Base-by-base conservation (phyloP, 2,113 vertebrate species). In the Saccopteryx bilineata region DNA sequence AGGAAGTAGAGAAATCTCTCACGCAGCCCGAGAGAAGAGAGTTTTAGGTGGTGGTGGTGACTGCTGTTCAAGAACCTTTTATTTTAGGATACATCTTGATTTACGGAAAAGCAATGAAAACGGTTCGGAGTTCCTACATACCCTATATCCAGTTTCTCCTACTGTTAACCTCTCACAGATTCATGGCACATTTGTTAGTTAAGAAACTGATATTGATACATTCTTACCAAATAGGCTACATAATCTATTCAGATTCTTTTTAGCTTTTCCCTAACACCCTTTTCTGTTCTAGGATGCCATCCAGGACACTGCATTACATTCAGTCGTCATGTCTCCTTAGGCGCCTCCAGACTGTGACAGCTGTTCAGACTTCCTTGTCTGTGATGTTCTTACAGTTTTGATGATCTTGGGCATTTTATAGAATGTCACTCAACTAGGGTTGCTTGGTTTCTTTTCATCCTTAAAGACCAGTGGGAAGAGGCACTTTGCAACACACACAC, bases 141-240 rank as follows among this genome's bases (percentile, higher is more conserved):
- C 28, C 13, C 39, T n/a, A 31, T 65, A 12, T 2, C n/a, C 33
- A 58, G 52, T 19, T 10, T 7, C 24, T 58, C 24, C 48, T 17
- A 4, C 2, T 2, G 48, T 56, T 31, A 56, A 28, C 54, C 15
- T 0, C 75, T 80, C 31, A 48, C 1, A 1, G 33, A 10, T 5
- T 9, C 6, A 9, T 0, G 15, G 2, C 5, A 1, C 19, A 3
- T 24, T 19, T 33, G 50, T 24, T 31, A 18, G 33, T 23, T 1
- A 26, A 75, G 31, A 31, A 65, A 3, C 17, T 23, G 2, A 18
- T 18, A 17, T 18, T 5, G 60, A 60, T 19, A 7, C 19, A 6
- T 24, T 56, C 23, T n/a, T 18, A 39, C 33, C 24, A 19, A 74
- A 23, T 13, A 14, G 28, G 17, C 54, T 3, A 1, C 17, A 13